Evolutionary conservation across 2,113 vertebrate genomes (phyloP), one percentile per base, ranked within the genome.

Genomic region (Gallinago media): DNA sequence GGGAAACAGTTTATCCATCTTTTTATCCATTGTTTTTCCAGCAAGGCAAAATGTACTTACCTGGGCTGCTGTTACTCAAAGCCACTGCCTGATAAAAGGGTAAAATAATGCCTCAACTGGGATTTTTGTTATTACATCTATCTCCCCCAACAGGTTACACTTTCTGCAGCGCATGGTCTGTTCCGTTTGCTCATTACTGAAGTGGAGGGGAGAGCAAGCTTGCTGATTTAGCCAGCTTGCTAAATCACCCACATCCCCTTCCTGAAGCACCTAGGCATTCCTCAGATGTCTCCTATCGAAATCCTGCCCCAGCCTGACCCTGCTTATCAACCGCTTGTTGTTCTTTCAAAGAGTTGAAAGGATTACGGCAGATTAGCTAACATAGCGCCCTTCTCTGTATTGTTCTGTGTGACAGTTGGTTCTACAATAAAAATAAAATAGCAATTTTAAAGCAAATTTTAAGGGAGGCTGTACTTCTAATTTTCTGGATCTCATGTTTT

Each of bases 251-350:
- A 26, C 88, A 82, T 95, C 85, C 88, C 94, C 74, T 95, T 96
- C 88, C 94, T 95, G 83, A 89, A 96, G 88, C 86, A 97, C 91
- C 92, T 87, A 95, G 88, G 88, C 95, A 97, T 97, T 97, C 96
- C 88, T 96, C 54, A 95, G 92, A 94, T 95, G 94, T 95, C 91
- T 95, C 86, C 89, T 81, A 92, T 92, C 72, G 5, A 95, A 95
- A 95, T 95, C 76, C 92, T 92, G 94, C 91, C 95, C 94, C 86
- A 89, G 91, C 47, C 88, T 96, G 96, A 97, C 95, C 96, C 80
- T 92, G 83, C 68, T 96, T 97, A 96, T 96, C 96, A 92, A 92
- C 58, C 0, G 9, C 80, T 95, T 96, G 92, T 94, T 96, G 66
- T 91, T 94, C 94, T 95, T 96, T 85, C 87, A 91, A 61, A 87